phyloP scores from a whole-genome alignment of 1,140 invertebrate species.

The Ceratosolen solmsi region DNA sequence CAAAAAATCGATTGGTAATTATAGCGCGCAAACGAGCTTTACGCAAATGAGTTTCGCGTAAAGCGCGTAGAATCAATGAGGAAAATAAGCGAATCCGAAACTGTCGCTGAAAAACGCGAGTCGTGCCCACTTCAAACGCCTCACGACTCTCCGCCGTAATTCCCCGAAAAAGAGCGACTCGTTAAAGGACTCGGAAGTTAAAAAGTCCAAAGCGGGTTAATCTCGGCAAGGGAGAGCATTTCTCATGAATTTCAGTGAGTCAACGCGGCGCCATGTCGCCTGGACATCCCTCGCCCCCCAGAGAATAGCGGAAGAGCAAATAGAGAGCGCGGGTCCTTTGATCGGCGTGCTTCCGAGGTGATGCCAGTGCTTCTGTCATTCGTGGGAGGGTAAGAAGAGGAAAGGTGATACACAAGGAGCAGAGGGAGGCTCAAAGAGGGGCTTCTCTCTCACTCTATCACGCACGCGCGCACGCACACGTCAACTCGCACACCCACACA shows the following conservation, averaged over 20 bases:
- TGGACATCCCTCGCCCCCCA: conserved; percentile 39
- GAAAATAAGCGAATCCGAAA: background rate
- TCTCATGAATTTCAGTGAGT: conserved; percentile 28
- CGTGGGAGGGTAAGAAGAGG: conserved; percentile 67
- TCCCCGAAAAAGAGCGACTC: background rate
- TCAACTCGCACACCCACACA: too few species aligned
- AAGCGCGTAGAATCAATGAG: background rate
- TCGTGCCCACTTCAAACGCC: conserved; percentile 7
- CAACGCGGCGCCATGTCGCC: background rate
- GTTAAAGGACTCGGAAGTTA: background rate
- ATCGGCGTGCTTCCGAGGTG: conserved; percentile 61
- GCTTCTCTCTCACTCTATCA: background rate
- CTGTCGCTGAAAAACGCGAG: background rate
- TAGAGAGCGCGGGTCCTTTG: conserved; percentile 56
- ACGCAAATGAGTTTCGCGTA: background rate
- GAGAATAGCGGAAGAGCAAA: conserved; percentile 47
- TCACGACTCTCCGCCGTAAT: background rate
- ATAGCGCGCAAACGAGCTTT: background rate
- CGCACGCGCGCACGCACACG: too few species aligned
- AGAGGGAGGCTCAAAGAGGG: conserved; percentile 64
- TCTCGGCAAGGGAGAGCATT: conserved; percentile 11
- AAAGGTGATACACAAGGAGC: conserved; percentile 68
- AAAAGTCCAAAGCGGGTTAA: conserved; percentile 41
- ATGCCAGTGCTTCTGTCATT: conserved; percentile 68
- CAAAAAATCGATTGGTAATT: background rate